phyloP scores from a whole-genome alignment of 2,797 vertebrate species.

The Ptychadena robeensis region DNA sequence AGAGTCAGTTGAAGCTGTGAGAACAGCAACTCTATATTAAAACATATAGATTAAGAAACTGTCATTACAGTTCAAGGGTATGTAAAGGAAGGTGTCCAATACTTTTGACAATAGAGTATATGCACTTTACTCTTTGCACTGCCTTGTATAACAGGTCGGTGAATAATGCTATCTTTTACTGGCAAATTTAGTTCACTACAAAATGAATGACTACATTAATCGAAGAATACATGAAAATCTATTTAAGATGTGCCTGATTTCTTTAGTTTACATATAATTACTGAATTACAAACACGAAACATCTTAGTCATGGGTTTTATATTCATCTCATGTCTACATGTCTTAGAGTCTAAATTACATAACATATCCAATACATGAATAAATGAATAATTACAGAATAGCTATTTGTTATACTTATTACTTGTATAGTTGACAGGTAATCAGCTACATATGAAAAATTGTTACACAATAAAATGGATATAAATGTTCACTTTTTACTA shows the following conservation, averaged over 20 bases:
- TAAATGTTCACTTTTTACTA: background rate
- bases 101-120: too few relatives aligned
- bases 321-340: conserved; percentile 34
- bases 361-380: conserved; percentile 45
- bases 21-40: too few relatives aligned
- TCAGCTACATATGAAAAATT: conserved; percentile 11
- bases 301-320: conserved; percentile 26
- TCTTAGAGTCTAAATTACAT: conserved; percentile 44
- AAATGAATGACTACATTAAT: conserved; percentile 11
- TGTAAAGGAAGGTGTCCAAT: too few relatives aligned
- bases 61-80: too few relatives aligned
- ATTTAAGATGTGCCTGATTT: conserved; percentile 1
- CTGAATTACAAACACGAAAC: conserved; percentile 23
- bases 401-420: conserved; percentile 47
- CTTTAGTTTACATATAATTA: background rate
- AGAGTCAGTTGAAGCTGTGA: too few relatives aligned
- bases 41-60: too few relatives aligned
- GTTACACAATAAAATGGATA: background rate
- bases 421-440: conserved; percentile 29
- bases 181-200: background rate
- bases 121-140: background rate
- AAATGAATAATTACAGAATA: conserved; percentile 49
- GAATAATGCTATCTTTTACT: background rate
- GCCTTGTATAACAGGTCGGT: background rate
- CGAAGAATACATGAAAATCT: conserved; percentile 23